Base-by-base conservation (phyloP, 2,797 vertebrate species). In the Lutjanus campechanus region DNA sequence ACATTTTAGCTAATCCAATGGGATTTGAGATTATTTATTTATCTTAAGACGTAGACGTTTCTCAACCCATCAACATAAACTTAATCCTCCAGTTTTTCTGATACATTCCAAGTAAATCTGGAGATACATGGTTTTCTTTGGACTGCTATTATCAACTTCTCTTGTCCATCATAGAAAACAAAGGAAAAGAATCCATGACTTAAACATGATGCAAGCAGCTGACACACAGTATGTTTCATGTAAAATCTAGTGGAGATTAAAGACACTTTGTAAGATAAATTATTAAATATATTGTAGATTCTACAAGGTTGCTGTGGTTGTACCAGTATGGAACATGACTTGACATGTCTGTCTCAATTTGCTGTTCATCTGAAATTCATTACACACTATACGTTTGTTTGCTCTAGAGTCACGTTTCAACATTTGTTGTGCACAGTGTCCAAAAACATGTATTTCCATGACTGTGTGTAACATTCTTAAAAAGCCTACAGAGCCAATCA, bases 131-230 rank as follows among this genome's bases (percentile, higher is more conserved):
- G 2, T n/a, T 47, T 40, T 36, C 16, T 20, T 41, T 46, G 40
- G 51, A 46, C 12, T 36, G 20, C 16, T 10, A 41, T 22, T 47
- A 53, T 22, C 4, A n/a, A 19, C 2, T 8, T 51, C 5, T 20
- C 67, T 56, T 3, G n/a, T 49, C 7, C 9, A 49, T 65, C 13
- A 56, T 20, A 68, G 67, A 29, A 46, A 68, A 76, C 41, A 22
- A 69, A 8, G 36, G 50, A 22, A 11, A 59, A 71, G 55, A 49
- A 8, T 13, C 7, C 29, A 3, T 49, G 36, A 51, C 44, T 19
- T 50, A 9, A 50, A 81, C 44, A 67, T 58, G 59, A 87, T 76
- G 22, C 60, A 87, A 79, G 63, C 1, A 13, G 43, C n/a, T 67
- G 64, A 78, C 77, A 65, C 29, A 36, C 29, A 36, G 29, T 41